Percentiles rank a stretch among this genome's conserved stretches.
Conservation (phyloP, 2,888 invertebrate genomes). For the Nemurella pictetii region DNA sequence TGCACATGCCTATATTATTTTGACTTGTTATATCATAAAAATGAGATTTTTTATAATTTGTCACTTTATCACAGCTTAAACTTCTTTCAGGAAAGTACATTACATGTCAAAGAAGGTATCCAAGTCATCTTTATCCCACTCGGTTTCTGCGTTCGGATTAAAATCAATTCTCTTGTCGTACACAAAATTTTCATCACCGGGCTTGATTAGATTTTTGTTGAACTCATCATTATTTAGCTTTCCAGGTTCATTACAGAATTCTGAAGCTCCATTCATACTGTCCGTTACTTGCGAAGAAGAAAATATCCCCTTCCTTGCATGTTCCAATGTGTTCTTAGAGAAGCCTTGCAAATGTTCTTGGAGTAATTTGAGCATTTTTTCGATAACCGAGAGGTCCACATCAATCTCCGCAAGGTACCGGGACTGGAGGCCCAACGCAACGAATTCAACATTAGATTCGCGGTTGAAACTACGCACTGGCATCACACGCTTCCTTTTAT, state of each 20-base stretch:
- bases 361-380: slow-evolving; percentile 53
- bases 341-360: slow-evolving; percentile 52
- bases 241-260: too few relatives aligned
- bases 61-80: too few relatives aligned
- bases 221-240: slow-evolving; percentile 55
- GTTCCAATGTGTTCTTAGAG: neutral
- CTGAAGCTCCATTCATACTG: neutral
- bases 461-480: slow-evolving; percentile 53
- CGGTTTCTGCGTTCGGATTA: slow-evolving; percentile 46
- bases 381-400: slow-evolving; percentile 50
- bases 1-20: too few relatives aligned
- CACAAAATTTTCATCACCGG: slow-evolving; percentile 53
- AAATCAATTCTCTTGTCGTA: slow-evolving; percentile 56
- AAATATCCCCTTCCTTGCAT: neutral
- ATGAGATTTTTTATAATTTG: too few relatives aligned
- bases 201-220: slow-evolving; percentile 52
- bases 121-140: slow-evolving; percentile 50
- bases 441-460: slow-evolving; percentile 49
- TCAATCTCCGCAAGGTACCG: slow-evolving; percentile 51
- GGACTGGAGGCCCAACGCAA: slow-evolving; percentile 50
- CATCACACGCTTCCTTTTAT: slow-evolving; percentile 53
- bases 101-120: slow-evolving; percentile 39
- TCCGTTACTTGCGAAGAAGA: neutral
- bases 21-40: too few relatives aligned
- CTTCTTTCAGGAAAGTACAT: too few relatives aligned